These are phyloP conservation scores for Priocnemis perturbator DNA, from an alignment of 2,888 invertebrate species.

Conservation along the genomic window DNA sequence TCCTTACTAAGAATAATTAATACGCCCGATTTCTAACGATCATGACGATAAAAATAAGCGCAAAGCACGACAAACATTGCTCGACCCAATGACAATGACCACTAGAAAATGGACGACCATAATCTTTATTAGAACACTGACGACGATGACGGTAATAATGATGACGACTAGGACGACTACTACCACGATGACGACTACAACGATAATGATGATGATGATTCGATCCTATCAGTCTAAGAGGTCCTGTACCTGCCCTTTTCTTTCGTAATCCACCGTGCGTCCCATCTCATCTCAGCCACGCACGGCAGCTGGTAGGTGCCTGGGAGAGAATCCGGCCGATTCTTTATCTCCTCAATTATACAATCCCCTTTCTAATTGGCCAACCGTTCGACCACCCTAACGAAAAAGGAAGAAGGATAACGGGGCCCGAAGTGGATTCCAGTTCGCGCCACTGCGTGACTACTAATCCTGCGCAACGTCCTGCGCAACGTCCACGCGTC, in stretches of 20 bases:
- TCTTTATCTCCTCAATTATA: slow-evolving; percentile 73
- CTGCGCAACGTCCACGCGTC: slow-evolving; percentile 7
- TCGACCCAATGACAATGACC: no score
- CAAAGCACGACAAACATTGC: no score
- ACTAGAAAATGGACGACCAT: no score
- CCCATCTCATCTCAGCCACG: slow-evolving; percentile 25
- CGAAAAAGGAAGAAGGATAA: slow-evolving; percentile 41
- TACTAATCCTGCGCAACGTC: slow-evolving; percentile 23
- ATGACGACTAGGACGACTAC: no score
- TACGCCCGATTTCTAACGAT: no score
- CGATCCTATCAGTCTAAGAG: slow-evolving; percentile 25
- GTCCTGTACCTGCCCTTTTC: slow-evolving; percentile 2
- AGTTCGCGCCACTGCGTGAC: slow-evolving; percentile 39
- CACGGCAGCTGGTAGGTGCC: slow-evolving; percentile 70
- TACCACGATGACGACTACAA: slow-evolving; percentile 4
- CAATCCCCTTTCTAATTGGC: slow-evolving; percentile 70
- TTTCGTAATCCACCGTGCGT: slow-evolving; percentile 6
- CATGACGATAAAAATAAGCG: no score
- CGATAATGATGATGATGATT: slow-evolving; percentile 41
- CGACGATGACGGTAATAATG: slow-evolving; percentile 14
- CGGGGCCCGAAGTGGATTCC: slow-evolving; percentile 34
- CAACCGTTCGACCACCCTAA: slow-evolving; percentile 54
- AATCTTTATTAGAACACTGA: not conserved
- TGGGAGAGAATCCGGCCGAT: slow-evolving; percentile 69
- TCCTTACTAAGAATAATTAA: no score